A percentile compares a stretch with the other conserved stretches of the same genome.
Conservation (phyloP, 2,113 vertebrate genomes). For the Neotoma lepida region DNA sequence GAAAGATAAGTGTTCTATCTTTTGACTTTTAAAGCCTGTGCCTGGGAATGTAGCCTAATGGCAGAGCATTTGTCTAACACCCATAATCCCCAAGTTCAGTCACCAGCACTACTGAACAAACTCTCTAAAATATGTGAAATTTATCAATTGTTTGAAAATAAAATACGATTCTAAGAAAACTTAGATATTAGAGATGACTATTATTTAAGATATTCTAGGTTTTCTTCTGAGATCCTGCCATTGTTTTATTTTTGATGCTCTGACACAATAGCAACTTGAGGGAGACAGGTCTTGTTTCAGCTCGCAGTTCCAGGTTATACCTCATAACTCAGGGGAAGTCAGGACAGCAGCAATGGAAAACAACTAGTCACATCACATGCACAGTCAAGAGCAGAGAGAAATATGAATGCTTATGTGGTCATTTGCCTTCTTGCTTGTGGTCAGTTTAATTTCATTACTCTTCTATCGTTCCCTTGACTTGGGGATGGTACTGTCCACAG, state of each 20-base stretch:
- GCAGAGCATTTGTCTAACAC: neutral
- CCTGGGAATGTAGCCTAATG: neutral
- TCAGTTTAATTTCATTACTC: neutral
- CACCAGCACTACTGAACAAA: neutral
- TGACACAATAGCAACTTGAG: neutral
- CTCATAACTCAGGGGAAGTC: neutral
- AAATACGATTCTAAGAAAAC: neutral
- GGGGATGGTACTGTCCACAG: neutral
- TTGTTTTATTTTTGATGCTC: neutral
- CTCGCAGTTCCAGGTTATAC: neutral
- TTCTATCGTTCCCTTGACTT: neutral
- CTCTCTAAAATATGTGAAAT: neutral
- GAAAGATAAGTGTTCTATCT: neutral
- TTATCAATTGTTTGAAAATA: neutral
- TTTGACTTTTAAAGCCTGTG: neutral
- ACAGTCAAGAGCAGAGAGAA: neutral
- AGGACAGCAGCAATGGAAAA: neutral
- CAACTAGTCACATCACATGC: neutral
- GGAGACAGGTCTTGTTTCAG: neutral
- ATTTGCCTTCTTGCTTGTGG: neutral
- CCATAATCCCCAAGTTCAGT: neutral
- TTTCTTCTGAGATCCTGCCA: neutral
- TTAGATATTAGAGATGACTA: neutral
- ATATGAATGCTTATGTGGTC: rapidly evolving
- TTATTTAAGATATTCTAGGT: neutral